Base-by-base conservation (phyloP, 2,888 invertebrate species). In the Argyresthia albistria region DNA sequence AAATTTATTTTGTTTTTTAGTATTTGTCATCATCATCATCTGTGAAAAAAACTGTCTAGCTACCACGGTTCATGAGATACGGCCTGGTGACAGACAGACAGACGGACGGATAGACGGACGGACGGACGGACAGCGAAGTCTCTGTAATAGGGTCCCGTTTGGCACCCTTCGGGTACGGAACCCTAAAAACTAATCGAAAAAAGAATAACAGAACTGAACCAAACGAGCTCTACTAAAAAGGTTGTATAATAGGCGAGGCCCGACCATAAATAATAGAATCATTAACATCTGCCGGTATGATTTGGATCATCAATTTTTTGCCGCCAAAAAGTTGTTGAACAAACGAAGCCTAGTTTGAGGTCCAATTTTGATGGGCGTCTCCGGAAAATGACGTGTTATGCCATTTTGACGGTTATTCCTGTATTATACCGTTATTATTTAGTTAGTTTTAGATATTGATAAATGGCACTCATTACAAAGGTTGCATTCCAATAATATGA, bases 231-330 rank as follows among this genome's bases (percentile, higher is more conserved):
- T 43, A 43, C 43, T n/a, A 54, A 65, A 63, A 61, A 60, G 64
- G 65, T 65, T 55, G 61, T 65, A 69, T 75, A 76, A 76, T 73
- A 73, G 75, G 69, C 62, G 61, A 72, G 69, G 65, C 67, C 65
- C 67, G 65, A 64, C 68, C 81, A 84, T 86, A 86, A 86, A 84
- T 86, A 86, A 86, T 83, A 81, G 80, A 81, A 84, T 84, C 83
- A 86, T 86, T 86, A 86, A 76, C 86, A 86, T 83, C 84, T 86
- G 86, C 80, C 79, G 64, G 69, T 75, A 78, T 77, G 77, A 80
- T 74, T 78, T 71, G 67, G 70, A 68, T 66, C 76, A 79, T 79
- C 76, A 75, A 68, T 76, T 83, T 83, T 76, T 77, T 80, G 61
- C 65, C 61, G 57, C 61, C 63, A 66, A 76, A 74, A 69, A 67